Evolutionary conservation across 2,113 vertebrate genomes (phyloP).

Genomic region (Atractosteus spatula): DNA sequence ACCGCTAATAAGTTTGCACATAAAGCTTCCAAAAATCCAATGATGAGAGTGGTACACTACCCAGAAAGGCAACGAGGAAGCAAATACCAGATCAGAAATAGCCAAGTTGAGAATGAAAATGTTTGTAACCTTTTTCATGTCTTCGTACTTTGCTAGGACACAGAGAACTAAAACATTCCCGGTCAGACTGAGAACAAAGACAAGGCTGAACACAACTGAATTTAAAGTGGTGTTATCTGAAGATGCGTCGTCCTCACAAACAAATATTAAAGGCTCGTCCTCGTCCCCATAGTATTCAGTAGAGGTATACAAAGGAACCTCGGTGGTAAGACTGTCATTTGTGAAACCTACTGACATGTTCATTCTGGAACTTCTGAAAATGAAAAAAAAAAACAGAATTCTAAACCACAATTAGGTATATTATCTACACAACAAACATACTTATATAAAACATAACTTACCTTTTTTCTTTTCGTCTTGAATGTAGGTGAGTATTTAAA

Average conservation of each 20-base stretch:
- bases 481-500: no score
- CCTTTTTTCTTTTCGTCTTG: no score
- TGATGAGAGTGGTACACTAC: conserved; percentile 36
- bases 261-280: background rate
- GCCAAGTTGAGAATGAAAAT: conserved; percentile 69
- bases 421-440: no score
- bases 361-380: no score
- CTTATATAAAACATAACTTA: no score
- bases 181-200: conserved; percentile 42
- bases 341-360: no score
- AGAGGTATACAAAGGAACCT: no score
- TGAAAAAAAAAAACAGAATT: no score
- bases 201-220: conserved; percentile 21
- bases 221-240: background rate
- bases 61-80: conserved; percentile 68
- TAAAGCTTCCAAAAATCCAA: conserved; percentile 59
- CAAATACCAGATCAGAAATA: conserved; percentile 66
- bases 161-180: conserved; percentile 47
- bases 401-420: no score
- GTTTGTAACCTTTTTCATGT: conserved; percentile 61
- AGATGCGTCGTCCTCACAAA: conserved; percentile 5
- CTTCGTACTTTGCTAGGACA: conserved; percentile 34
- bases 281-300: background rate
- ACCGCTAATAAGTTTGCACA: conserved; percentile 60
- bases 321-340: no score